These are phyloP conservation scores for Camptogramma bilineatum DNA, from an alignment of 2,888 invertebrate genomes.

Conservation along the genomic window DNA sequence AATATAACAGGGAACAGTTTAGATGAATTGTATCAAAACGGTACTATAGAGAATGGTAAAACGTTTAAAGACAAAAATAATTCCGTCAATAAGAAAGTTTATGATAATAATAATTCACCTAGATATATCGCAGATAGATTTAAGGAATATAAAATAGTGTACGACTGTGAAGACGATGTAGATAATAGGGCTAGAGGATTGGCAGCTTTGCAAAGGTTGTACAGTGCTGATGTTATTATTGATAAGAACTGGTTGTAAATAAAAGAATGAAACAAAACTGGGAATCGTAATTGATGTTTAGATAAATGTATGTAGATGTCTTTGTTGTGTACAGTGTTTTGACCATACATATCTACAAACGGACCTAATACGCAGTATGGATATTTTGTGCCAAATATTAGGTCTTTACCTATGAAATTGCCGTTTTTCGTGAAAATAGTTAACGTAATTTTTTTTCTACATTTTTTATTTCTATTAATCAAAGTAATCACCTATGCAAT, in stretches of 20 bases:
- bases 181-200: conserved; percentile 56
- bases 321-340: too few relatives aligned
- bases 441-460: too few relatives aligned
- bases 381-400: too few relatives aligned
- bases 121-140: conserved; percentile 37
- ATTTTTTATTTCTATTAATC: too few relatives aligned
- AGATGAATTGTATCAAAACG: conserved; percentile 18
- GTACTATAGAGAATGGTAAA: conserved; percentile 8
- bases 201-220: conserved; percentile 49
- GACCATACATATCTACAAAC: too few relatives aligned
- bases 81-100: conserved; percentile 14
- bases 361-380: too few relatives aligned
- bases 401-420: too few relatives aligned
- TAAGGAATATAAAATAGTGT: conserved; percentile 41
- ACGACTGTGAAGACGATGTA: conserved; percentile 51
- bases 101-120: conserved; percentile 28
- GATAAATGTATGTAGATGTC: too few relatives aligned
- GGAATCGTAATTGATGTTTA: too few relatives aligned
- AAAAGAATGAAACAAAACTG: background rate
- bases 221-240: conserved; percentile 49
- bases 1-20: conserved; percentile 22
- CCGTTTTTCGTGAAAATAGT: too few relatives aligned
- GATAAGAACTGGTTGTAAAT: conserved; percentile 47
- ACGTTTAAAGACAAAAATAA: conserved; percentile 12
- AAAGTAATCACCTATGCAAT: too few relatives aligned